Evolutionary conservation across 2,113 vertebrate species (phyloP).

Genomic region (Geococcyx californianus): DNA sequence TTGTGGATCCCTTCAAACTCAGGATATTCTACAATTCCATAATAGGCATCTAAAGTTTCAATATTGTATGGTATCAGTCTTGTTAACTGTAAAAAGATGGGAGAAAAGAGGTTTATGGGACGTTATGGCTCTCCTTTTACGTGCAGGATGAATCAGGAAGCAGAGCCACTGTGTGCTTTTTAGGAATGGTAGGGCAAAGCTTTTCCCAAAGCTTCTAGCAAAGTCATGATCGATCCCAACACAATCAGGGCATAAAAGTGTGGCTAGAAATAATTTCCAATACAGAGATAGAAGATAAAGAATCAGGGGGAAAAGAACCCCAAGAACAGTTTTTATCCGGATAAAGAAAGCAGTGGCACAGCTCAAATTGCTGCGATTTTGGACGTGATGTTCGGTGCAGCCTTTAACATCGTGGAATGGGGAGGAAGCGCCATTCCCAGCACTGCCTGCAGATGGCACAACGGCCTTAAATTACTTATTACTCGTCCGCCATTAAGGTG

Average conservation of each 20-base stretch:
- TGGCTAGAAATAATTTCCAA: neutral
- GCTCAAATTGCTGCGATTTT: neutral
- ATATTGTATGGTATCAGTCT: neutral
- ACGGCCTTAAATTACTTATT: neutral
- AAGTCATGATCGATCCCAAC: neutral
- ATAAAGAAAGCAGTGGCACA: neutral
- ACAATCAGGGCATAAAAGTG: neutral
- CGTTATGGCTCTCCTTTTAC: neutral
- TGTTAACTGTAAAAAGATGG: neutral
- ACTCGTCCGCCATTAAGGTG: neutral
- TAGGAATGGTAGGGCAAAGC: neutral
- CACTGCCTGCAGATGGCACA: slow-evolving; percentile 28
- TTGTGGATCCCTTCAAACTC: too few species aligned
- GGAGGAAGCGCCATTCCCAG: neutral
- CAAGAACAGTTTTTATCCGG: neutral
- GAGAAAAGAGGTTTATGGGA: neutral
- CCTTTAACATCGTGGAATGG: neutral
- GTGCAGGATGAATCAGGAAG: neutral
- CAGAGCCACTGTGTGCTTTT: neutral
- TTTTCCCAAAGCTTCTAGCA: neutral
- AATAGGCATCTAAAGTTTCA: neutral
- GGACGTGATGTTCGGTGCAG: rapidly evolving
- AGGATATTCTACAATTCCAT: too few species aligned
- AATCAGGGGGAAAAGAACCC: neutral
- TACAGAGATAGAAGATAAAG: neutral